phyloP scores from a whole-genome alignment of 2,797 vertebrate genomes.

The Artibeus jamaicensis region DNA sequence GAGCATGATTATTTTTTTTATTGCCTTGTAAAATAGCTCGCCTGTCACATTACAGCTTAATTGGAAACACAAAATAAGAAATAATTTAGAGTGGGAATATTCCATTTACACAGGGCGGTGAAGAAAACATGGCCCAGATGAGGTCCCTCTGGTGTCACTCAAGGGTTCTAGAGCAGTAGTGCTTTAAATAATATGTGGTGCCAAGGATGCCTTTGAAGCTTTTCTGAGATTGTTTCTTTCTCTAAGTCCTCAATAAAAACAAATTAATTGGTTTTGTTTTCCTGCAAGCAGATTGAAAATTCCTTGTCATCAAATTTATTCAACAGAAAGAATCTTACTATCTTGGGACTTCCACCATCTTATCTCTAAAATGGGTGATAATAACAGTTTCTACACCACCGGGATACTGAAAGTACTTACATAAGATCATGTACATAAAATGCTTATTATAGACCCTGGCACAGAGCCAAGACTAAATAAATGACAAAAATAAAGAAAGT shows the following conservation, averaged over 20 bases:
- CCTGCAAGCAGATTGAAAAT: not conserved
- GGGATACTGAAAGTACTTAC: not conserved
- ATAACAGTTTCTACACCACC: fast-evolving
- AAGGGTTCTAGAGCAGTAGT: not conserved
- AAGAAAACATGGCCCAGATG: not conserved
- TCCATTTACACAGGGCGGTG: not conserved
- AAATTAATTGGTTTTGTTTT: not conserved
- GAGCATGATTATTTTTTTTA: constrained; percentile 58
- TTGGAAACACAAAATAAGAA: constrained; percentile 71
- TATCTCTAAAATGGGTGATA: fast-evolving
- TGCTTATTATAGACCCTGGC: not conserved
- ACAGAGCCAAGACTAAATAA: not conserved
- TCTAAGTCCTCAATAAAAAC: not conserved
- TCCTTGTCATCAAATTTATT: not conserved
- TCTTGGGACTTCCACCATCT: fast-evolving
- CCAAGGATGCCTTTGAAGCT: not conserved
- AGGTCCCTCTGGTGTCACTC: not conserved
- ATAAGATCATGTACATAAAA: fast-evolving
- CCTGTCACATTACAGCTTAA: constrained; percentile 61
- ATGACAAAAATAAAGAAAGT: not conserved
- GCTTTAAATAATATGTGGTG: not conserved
- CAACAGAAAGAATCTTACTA: too few species aligned
- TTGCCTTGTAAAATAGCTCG: constrained; percentile 65
- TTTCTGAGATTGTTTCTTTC: not conserved
- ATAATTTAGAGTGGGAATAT: constrained; percentile 62